Conservation (phyloP, 2,797 vertebrate genomes). For the Chelonia mydas region DNA sequence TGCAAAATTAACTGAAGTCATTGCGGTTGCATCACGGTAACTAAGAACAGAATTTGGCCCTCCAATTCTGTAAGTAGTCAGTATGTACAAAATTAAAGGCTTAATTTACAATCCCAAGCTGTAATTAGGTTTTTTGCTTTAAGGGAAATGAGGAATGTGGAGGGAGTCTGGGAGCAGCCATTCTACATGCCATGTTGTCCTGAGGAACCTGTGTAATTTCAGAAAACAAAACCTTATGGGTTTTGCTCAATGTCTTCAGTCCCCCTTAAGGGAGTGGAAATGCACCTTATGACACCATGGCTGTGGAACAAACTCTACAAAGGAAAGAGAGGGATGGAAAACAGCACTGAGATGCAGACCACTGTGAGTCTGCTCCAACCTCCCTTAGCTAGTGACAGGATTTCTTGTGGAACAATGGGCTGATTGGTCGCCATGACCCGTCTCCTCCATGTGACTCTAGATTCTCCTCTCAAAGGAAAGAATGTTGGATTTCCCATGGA, state of each 20-base stretch:
- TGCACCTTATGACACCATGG: fast-evolving
- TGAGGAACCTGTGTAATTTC: neutral
- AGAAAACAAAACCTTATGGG: neutral
- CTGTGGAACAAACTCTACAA: neutral
- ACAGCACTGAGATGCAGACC: neutral
- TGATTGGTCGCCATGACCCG: neutral
- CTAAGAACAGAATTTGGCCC: neutral
- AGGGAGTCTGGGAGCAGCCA: neutral
- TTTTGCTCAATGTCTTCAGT: neutral
- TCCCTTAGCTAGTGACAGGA: neutral
- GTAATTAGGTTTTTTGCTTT: neutral
- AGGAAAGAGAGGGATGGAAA: neutral
- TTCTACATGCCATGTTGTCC: neutral
- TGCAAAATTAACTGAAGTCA: neutral
- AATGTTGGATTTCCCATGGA: neutral
- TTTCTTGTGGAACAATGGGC: neutral
- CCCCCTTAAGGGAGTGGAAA: neutral
- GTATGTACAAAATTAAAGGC: neutral
- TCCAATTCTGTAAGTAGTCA: neutral
- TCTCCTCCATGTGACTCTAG: neutral
- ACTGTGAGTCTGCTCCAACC: neutral
- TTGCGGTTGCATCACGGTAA: neutral
- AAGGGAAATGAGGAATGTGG: neutral
- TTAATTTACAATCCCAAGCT: neutral
- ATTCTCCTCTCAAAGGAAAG: neutral